Conservation (phyloP, 2,797 vertebrate genomes). For the Argyrosomus regius region DNA sequence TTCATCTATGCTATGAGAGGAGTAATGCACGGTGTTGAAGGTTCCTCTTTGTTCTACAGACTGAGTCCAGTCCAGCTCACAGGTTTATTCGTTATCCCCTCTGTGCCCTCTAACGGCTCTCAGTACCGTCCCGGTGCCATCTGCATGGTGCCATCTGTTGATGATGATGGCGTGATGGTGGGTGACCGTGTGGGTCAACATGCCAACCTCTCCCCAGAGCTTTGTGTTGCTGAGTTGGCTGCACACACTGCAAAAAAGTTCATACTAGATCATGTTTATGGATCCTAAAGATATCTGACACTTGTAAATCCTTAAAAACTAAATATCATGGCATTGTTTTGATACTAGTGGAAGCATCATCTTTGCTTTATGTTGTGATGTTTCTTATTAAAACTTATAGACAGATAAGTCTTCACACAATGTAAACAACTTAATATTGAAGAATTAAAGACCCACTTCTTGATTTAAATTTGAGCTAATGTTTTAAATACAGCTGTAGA, state of each 20-base stretch:
- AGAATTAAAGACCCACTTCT: not conserved
- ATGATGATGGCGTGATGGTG: constrained; percentile 8
- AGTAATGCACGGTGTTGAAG: not conserved
- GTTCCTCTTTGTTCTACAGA: not conserved
- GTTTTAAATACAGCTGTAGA: not conserved
- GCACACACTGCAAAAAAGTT: not conserved
- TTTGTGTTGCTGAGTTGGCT: constrained; percentile 5
- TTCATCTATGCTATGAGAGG: too few relatives aligned
- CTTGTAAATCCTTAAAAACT: not conserved
- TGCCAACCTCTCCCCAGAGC: not conserved
- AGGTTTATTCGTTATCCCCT: constrained; percentile 3
- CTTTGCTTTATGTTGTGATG: not conserved
- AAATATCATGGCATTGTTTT: not conserved
- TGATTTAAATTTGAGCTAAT: not conserved
- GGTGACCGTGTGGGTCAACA: constrained; percentile 31
- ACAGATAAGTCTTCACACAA: too few relatives aligned
- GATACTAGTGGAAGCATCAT: not conserved
- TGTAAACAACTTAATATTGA: too few relatives aligned
- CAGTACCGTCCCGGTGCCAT: constrained; percentile 39
- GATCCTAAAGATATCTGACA: not conserved
- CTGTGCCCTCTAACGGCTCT: constrained; percentile 31
- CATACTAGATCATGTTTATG: too few relatives aligned
- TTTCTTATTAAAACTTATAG: too few relatives aligned
- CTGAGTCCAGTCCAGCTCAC: not conserved
- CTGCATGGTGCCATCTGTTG: constrained; percentile 62